Evolutionary conservation across 2,797 vertebrate species (phyloP).

Genomic region (Pelodytes ibericus): DNA sequence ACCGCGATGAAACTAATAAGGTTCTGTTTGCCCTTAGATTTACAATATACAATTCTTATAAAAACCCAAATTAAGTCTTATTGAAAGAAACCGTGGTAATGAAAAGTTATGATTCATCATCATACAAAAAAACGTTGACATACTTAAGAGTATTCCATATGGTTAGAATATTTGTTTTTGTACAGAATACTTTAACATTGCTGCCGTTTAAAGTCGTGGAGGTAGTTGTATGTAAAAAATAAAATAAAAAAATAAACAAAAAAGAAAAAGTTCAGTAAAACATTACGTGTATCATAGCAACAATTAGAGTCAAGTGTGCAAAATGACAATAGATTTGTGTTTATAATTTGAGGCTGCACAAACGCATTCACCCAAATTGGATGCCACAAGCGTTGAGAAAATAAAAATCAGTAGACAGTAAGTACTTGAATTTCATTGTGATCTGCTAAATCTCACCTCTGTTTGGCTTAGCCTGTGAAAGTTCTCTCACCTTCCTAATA

Average conservation of each 20-base stretch:
- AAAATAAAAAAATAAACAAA: constrained; percentile 74
- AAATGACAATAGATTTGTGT: constrained; percentile 81
- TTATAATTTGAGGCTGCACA: constrained; percentile 78
- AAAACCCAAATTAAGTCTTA: constrained; percentile 63
- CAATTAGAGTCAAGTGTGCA: constrained; percentile 77
- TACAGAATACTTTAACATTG: constrained; percentile 74
- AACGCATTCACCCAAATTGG: constrained; percentile 49
- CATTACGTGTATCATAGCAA: constrained; percentile 81
- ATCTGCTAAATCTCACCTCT: constrained; percentile 30
- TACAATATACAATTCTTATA: constrained; percentile 68
- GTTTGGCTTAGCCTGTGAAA: constrained; percentile 28
- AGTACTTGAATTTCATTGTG: constrained; percentile 43
- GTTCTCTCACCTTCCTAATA: constrained; percentile 36
- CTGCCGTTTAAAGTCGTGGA: constrained; percentile 87
- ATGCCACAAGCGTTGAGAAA: constrained; percentile 26
- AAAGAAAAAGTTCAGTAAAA: constrained; percentile 78
- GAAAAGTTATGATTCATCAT: constrained; percentile 66
- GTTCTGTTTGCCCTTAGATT: constrained; percentile 61
- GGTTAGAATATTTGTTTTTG: constrained; percentile 62
- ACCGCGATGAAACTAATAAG: constrained; percentile 63
- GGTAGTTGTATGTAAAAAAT: constrained; percentile 92
- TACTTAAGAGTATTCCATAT: constrained; percentile 67
- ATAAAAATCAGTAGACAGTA: constrained; percentile 49
- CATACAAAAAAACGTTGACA: constrained; percentile 65
- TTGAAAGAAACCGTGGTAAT: constrained; percentile 69